These are phyloP conservation scores for Pheosia gnoma DNA, from an alignment of 2,888 invertebrate species.

Conservation along the genomic window DNA sequence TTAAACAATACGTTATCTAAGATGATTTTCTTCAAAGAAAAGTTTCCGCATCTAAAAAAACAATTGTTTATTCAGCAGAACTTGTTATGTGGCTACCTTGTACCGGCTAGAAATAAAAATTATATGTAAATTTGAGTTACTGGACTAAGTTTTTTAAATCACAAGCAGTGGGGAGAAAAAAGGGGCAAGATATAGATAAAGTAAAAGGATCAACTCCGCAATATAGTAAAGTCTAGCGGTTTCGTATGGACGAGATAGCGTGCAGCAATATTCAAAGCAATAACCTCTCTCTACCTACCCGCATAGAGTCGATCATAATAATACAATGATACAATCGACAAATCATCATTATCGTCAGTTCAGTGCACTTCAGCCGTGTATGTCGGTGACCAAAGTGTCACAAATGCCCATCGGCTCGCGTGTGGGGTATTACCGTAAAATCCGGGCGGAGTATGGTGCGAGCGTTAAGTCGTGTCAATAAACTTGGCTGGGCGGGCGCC, in stretches of 20 bases:
- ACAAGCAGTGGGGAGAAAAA: too few relatives aligned
- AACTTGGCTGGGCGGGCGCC: conserved; percentile 79
- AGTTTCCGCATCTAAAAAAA: neutral
- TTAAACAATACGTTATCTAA: neutral
- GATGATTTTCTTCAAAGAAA: conserved; percentile 3
- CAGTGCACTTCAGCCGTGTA: conserved; percentile 3
- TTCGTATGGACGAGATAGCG: too few relatives aligned
- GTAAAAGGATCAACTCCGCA: too few relatives aligned
- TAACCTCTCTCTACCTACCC: neutral
- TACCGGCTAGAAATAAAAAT: too few relatives aligned
- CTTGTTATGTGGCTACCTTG: neutral
- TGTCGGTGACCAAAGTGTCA: conserved; percentile 7
- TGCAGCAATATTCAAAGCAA: neutral
- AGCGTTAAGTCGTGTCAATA: conserved; percentile 72
- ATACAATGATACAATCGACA: conserved; percentile 2
- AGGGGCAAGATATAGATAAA: too few relatives aligned
- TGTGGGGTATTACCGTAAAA: conserved; percentile 55
- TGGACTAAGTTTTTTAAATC: neutral
- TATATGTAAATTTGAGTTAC: neutral
- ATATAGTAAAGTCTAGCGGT: too few relatives aligned
- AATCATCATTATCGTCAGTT: conserved; percentile 4
- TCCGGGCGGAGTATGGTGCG: conserved; percentile 54
- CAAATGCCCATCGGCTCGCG: neutral
- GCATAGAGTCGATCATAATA: neutral
- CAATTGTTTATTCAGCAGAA: neutral